phyloP scores from a whole-genome alignment of 2,113 vertebrate species.

The Antidorcas marsupialis region DNA sequence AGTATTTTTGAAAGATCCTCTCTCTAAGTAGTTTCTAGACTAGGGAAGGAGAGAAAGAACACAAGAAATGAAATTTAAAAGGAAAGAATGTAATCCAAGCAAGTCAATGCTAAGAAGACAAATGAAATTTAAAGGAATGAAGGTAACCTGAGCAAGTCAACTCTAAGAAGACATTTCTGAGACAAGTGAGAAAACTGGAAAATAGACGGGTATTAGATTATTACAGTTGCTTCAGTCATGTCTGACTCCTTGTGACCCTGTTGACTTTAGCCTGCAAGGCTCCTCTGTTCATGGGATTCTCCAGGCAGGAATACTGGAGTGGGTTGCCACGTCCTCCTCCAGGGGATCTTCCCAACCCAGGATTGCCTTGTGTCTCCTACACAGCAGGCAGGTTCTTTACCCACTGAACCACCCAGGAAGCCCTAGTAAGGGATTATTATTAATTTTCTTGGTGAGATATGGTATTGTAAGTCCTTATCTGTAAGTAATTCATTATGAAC shows the following conservation, averaged over 20 bases:
- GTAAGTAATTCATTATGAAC: not conserved
- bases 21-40: conserved; percentile 5
- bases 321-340: not conserved
- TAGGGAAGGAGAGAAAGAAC: not conserved
- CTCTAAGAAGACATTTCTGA: not conserved
- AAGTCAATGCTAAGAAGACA: not conserved
- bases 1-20: not conserved
- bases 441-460: not conserved
- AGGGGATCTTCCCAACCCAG: not conserved
- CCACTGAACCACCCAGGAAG: not conserved
- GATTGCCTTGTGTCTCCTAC: not conserved
- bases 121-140: not conserved
- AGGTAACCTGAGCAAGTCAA: not conserved
- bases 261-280: not conserved
- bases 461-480: not conserved
- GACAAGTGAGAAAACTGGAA: not conserved
- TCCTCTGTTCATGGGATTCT: not conserved
- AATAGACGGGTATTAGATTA: not conserved
- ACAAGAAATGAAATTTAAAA: not conserved
- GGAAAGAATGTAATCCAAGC: not conserved
- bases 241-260: not conserved
- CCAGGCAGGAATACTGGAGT: not conserved
- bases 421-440: not conserved
- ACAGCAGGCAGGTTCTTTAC: not conserved
- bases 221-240: not conserved